Evolutionary conservation across 2,113 vertebrate species (phyloP), one percentile per base, ranked within the genome.

Genomic region (Xerus inauris): DNA sequence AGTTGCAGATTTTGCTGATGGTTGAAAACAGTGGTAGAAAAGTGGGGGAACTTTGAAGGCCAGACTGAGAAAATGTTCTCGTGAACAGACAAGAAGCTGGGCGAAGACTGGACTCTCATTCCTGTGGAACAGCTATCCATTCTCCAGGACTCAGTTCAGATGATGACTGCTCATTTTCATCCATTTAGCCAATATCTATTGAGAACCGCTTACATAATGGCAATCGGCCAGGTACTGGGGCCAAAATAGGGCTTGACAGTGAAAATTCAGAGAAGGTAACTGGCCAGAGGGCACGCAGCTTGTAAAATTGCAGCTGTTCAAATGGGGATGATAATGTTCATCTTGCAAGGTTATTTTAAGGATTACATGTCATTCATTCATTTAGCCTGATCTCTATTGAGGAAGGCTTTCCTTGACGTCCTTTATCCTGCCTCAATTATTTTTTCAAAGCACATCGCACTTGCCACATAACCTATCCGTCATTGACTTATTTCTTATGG

Each of bases 141-240:
- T 54, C 59, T 64, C 77, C 67, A 26, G 19, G 16, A 10, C 22
- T 65, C 35, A 13, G 38, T 5, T 93, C 47, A 12, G n/a, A 57
- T 1, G 5, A 65, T 1, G 87, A 19, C 38, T 73, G 72, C 35
- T 69, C 49, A 13, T 83, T 45, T 49, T 16, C 45, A 51, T 51
- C n/a, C 54, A 20, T 6, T 32, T 76, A 59, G 47, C 24, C 9
- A 2, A 1, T 28, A 40, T 80, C 40, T 73, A 8, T 12, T 9
- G 87, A 62, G 32, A 75, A 32, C 72, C 19, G 72, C 51, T 57
- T 57, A 6, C 16, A 9, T 3, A 11, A 57, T 76, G 49, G 20
- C 2, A 0, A 32, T 17, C 0, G 19, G 22, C 32, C 30, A 4
- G 19, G 19, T 22, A 2, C 71, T 8, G 38, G 65, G 30, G 19